phyloP scores from a whole-genome alignment of 2,113 vertebrate genomes.

The Rissa tridactyla region DNA sequence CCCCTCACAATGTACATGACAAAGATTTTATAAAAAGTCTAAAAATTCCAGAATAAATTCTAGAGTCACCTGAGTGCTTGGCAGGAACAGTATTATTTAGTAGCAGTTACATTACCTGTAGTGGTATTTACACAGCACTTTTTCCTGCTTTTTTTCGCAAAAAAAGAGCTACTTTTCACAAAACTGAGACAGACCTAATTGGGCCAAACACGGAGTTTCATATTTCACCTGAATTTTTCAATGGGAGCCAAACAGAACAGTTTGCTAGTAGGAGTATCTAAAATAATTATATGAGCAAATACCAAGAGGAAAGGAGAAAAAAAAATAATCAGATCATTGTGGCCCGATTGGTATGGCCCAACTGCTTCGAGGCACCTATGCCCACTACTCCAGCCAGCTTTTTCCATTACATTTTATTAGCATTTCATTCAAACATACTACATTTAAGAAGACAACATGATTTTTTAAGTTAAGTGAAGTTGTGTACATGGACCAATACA shows the following conservation, averaged over 20 bases:
- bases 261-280: not conserved
- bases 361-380: not conserved
- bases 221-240: not conserved
- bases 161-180: not conserved
- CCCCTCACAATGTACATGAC: not conserved
- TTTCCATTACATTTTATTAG: not conserved
- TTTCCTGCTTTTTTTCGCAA: not conserved
- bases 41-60: not conserved
- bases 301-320: not conserved
- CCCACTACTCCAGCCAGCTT: not conserved
- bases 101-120: not conserved
- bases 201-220: not conserved
- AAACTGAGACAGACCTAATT: not conserved
- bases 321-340: not conserved
- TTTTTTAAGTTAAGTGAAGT: not conserved
- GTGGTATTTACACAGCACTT: not conserved
- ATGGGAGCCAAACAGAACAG: not conserved
- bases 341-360: not conserved
- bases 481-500: not conserved
- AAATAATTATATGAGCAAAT: not conserved
- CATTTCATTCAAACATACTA: not conserved
- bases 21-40: not conserved
- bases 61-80: slow-evolving; percentile 33
- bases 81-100: slow-evolving; percentile 8
- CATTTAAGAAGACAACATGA: not conserved